Base-by-base conservation (phyloP, 2,888 invertebrate genomes). In the Buathra laborator region DNA sequence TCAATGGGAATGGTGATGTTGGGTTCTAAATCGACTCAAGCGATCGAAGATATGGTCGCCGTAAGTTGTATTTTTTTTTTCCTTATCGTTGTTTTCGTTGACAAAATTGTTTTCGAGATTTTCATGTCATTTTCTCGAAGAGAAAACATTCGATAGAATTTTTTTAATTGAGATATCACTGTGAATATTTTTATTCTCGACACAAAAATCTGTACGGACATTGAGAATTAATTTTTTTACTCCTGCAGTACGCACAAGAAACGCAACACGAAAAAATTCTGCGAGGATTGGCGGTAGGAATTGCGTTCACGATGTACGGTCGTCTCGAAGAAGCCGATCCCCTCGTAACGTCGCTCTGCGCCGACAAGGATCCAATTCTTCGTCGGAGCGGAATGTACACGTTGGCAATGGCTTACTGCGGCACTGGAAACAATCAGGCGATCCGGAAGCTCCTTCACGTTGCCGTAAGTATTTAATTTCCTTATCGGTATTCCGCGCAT, bases 1-100 rank as follows among this genome's bases (percentile, higher is more conserved):
- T 99, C 99, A 0, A 99, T 99, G 99, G 99, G 99, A 67, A 97
- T 99, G 96, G 99, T 99, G 0, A 99, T 99, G 99, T 94, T 99
- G 89, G 99, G 99, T 1, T 99, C 99, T 0, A 97, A 99, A 92
- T 96, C 98, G 91, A 96, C 97, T 0, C 96, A 97, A 85, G 97
- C 98, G 3, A 98, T 99, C 87, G 97, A 98, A 94, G 98, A 99
- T 92, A 99, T 99, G 98, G 98, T 98, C 66, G 97, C 97, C 87
- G 96, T 96, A 94, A 95, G 95, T 95, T 51, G 74, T 68, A 83
- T 62, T 79, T 79, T 72, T 64, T 53, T 4, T 48, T 53, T 32
- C 19, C 29, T 32, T 9, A 16, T 44, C 56, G 19, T 10, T 14
- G n/a, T 62, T 9, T n/a, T 14, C 16, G 3, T 29, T 4, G 6